Conservation (phyloP, 2,113 vertebrate genomes). For the Rhabdomys dilectus region DNA sequence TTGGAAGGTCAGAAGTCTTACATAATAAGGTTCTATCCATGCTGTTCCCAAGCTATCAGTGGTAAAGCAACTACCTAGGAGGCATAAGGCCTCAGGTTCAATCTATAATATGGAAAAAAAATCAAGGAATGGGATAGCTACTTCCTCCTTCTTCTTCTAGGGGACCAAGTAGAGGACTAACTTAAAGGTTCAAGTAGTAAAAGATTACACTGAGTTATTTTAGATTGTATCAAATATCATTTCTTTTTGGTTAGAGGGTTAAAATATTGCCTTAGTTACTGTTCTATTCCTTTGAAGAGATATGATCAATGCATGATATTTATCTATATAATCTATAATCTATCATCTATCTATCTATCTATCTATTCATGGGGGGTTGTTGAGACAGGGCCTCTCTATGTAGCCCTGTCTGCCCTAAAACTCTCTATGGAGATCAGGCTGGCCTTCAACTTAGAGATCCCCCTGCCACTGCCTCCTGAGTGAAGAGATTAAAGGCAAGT, state of each 20-base stretch:
- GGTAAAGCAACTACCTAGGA: neutral
- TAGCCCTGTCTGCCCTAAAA: neutral
- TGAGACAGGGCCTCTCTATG: neutral
- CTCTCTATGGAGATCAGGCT: neutral
- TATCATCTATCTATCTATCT: neutral
- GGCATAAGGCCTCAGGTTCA: neutral
- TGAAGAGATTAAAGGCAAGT: neutral
- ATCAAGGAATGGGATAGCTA: neutral
- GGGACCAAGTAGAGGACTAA: neutral
- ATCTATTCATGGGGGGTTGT: accelerated
- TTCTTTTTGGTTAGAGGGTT: neutral
- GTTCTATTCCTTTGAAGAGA: neutral
- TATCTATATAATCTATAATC: neutral
- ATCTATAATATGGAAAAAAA: neutral
- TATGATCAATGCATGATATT: neutral
- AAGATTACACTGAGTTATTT: neutral
- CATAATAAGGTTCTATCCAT: neutral
- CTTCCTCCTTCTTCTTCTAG: neutral
- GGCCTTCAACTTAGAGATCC: neutral
- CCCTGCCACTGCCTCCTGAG: neutral
- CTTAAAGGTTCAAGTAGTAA: neutral
- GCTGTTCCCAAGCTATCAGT: neutral
- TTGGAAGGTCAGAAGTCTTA: neutral
- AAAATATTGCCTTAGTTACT: neutral
- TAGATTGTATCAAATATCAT: neutral